Conservation (phyloP, 2,113 vertebrate genomes). For the Vicugna pacos region DNA sequence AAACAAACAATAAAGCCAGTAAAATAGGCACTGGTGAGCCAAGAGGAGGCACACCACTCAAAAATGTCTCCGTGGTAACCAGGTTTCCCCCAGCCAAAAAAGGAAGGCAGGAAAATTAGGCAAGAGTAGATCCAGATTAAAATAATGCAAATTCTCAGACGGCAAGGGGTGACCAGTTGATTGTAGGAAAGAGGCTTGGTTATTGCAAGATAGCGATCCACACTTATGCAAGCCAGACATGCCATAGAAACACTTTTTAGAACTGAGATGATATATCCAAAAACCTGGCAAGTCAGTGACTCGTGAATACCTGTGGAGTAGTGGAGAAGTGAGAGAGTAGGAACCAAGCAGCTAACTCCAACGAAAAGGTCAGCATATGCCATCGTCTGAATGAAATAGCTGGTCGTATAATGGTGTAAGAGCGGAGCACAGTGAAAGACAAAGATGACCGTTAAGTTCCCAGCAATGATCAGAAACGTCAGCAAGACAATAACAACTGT, state of each 20-base stretch:
- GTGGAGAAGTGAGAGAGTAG: constrained; percentile 96
- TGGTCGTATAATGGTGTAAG: constrained; percentile 98
- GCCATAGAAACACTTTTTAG: constrained; percentile 99
- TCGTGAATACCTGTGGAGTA: constrained; percentile 96
- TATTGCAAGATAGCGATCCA: constrained; percentile 98
- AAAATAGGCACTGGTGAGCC: constrained; percentile 98
- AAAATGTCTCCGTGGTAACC: constrained; percentile 99
- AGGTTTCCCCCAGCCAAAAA: constrained; percentile 99
- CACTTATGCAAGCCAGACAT: constrained; percentile 97
- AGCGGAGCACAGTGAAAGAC: constrained; percentile 98
- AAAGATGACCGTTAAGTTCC: constrained; percentile 98
- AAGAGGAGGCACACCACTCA: constrained; percentile 97
- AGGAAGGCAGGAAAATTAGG: constrained; percentile 96
- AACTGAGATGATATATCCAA: constrained; percentile 98
- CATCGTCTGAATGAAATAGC: constrained; percentile 99
- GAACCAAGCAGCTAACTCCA: constrained; percentile 97
- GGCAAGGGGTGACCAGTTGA: constrained; percentile 97
- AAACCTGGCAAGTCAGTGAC: constrained; percentile 96
- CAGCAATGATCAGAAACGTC: constrained; percentile 97
- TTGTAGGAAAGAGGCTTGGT: constrained; percentile 99
- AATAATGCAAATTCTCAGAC: constrained; percentile 95
- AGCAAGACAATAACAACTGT: constrained; percentile 95
- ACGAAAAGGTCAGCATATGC: constrained; percentile 98
- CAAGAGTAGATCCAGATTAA: constrained; percentile 98
- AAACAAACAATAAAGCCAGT: constrained; percentile 98